Base-by-base conservation (phyloP, 2,113 vertebrate genomes). In the Hemicordylus capensis region DNA sequence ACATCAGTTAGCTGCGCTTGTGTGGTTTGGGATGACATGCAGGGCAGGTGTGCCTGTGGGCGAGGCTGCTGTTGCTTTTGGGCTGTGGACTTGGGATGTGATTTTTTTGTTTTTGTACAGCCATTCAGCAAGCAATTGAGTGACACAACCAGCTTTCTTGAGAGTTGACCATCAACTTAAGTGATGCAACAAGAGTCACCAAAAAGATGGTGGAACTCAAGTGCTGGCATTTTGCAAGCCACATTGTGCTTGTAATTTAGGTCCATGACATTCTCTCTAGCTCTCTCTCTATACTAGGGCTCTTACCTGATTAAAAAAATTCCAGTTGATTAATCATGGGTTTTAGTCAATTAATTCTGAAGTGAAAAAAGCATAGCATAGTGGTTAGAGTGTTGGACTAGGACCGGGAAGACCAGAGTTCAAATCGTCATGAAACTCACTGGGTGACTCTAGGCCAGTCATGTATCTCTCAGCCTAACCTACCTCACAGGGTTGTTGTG, bases 71-170 rank as follows among this genome's bases (percentile, higher is more conserved):
- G 34, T 84, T 77, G 54, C 76, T 48, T 94, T 90, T 0, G 59
- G 80, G 44, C 59, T 69, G 70, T 51, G 74, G 67, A 10, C 44
- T n/a, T 91, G 44, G 76, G 91, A 77, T 89, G 90, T 90, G 87
- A 81, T 92, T 92, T 92, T 79, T n/a, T n/a, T n/a, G n/a, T n/a
- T n/a, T n/a, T 89, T 63, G 73, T 90, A 87, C 89, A 84, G 82
- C 88, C 59, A 10, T 74, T 56, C 51, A 69, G 48, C 64, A 31
- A 66, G 24, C 37, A 56, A 44, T 66, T 11, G 12, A 84, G 70
- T 78, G 69, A 76, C 89, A n/a, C 0, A 19, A 4, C 37, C 74
- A 34, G 6, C 17, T 76, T 75, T 42, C 83, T 61, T 48, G 54
- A 77, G 88, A 80, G 69, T 59, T 74, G 80, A 78, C 76, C 77